Base-by-base conservation (phyloP, 2,113 vertebrate species). In the Engystomops pustulosus region DNA sequence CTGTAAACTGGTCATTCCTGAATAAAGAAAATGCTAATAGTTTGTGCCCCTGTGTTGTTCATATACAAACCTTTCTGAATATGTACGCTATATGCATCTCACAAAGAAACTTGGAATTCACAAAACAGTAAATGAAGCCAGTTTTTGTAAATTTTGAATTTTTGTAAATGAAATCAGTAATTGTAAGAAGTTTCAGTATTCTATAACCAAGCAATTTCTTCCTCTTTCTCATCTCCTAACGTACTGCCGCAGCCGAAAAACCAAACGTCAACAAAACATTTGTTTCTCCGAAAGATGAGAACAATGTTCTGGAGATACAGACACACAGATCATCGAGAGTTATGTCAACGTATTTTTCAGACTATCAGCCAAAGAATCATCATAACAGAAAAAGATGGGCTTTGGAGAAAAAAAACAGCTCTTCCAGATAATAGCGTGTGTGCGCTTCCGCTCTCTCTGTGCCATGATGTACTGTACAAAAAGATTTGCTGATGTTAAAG, bases 401-500 rank as follows among this genome's bases (percentile, higher is more conserved):
- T 77, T 58, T 53, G 45, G 72, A 32, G 49, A 53, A 38, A 72
- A 75, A 77, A 77, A 58, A 76, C n/a, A 30, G 49, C 30, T 77
- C 17, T 23, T 55, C 30, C 18, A 76, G 49, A 76, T 76, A 76
- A 51, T 58, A 55, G 49, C 12, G n/a, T 76, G 27, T 65, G 5
- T 27, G 25, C 3, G 30, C 62, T 36, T 36, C 36, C 32, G 14
- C 25, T 53, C 74, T 38, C 30, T 38, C 34, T 38, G 49, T 38
- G 12, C 74, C 74, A 77, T 23, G 32, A 58, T 58, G 49, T 77
- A 58, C 34, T 77, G 20, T 77, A 77, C n/a, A 77, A 77, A 74
- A 58, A 58, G 49, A 58, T 77, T 77, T 77, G 74, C 74, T 77
- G 72, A 77, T 58, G 49, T 77, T 34, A 58, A 58, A 53, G 30